Evolutionary conservation across 2,888 invertebrate species (phyloP).

Genomic region (Dryococelus australis): DNA sequence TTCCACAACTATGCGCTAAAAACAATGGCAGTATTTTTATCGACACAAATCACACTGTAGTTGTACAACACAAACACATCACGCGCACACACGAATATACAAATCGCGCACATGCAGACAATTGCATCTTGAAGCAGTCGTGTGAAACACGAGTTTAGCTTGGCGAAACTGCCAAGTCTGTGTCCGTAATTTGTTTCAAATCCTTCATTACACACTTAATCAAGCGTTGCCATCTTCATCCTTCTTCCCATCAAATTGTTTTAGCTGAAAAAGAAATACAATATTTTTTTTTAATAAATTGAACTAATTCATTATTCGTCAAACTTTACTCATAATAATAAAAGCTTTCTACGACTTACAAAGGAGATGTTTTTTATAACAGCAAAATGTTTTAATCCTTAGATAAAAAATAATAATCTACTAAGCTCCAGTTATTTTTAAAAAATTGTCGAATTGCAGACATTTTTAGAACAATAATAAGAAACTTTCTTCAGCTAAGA

Average conservation of each 20-base stretch:
- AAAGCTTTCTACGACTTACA: too few relatives aligned
- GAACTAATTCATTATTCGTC: too few relatives aligned
- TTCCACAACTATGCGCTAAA: not conserved
- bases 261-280: conserved; percentile 57
- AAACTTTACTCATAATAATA: too few relatives aligned
- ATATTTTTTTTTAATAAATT: not conserved
- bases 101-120: not conserved
- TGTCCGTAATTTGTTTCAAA: not conserved
- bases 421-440: too few relatives aligned
- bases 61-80: not conserved
- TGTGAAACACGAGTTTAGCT: not conserved
- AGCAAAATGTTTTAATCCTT: too few relatives aligned
- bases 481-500: too few relatives aligned
- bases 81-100: not conserved
- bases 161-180: not conserved
- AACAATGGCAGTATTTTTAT: not conserved
- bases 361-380: too few relatives aligned
- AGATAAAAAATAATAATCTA: too few relatives aligned
- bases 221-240: conserved; percentile 57
- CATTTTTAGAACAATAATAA: too few relatives aligned
- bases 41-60: not conserved
- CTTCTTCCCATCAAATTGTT: conserved; percentile 57
- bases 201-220: conserved; percentile 40
- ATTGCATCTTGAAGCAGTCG: not conserved
- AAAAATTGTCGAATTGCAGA: too few relatives aligned